Conservation (phyloP, 1,140 invertebrate genomes). For the Solen grandis region DNA sequence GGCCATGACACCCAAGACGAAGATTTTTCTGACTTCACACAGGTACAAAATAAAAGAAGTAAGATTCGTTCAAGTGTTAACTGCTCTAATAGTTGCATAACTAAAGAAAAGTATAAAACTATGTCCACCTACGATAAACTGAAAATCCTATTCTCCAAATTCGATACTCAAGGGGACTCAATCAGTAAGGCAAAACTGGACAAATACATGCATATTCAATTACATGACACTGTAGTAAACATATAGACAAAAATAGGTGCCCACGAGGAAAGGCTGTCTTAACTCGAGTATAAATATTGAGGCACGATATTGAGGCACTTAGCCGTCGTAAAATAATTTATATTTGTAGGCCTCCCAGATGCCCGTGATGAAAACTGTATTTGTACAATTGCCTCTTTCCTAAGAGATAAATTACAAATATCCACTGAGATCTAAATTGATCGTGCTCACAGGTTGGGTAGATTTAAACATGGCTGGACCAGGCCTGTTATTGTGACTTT, state of each 20-base stretch:
- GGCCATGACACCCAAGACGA: too few species aligned
- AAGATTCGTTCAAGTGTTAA: too few species aligned
- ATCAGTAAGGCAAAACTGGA: neutral
- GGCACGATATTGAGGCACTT: conserved; percentile 7
- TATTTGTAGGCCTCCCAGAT: conserved; percentile 1
- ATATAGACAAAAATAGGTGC: neutral
- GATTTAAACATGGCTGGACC: neutral
- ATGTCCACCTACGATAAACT: conserved; percentile 4
- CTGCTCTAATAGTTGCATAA: too few species aligned
- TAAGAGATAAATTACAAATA: neutral
- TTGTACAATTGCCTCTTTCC: conserved; percentile 2
- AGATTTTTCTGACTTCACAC: too few species aligned
- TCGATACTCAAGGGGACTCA: neutral
- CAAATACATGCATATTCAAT: neutral
- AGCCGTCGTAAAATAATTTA: conserved; percentile 10
- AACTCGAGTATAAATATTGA: conserved; percentile 14
- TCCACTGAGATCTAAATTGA: neutral
- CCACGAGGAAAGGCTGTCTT: neutral
- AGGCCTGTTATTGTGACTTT: conserved; percentile 13
- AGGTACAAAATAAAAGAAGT: too few species aligned
- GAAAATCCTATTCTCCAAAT: neutral
- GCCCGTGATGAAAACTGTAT: neutral
- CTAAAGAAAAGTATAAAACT: too few species aligned
- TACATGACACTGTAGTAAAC: neutral
- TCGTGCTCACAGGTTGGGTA: conserved; percentile 6